phyloP scores from a whole-genome alignment of 2,888 invertebrate genomes.

The Apamea sordens region DNA sequence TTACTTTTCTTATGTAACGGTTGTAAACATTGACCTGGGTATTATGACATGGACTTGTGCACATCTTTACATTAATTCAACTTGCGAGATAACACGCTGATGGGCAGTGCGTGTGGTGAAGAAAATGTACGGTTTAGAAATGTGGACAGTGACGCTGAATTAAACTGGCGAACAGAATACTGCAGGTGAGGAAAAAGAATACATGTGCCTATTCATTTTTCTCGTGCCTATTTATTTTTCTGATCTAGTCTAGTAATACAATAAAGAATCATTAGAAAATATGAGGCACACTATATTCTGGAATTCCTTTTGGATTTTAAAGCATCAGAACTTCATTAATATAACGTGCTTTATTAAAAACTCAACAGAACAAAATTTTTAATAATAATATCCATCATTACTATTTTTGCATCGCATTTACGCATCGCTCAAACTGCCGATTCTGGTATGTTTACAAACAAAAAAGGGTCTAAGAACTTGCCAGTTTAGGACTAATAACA shows the following conservation, averaged over 20 bases:
- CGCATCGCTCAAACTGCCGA: too few species aligned
- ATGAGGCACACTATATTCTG: not conserved
- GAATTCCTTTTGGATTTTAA: not conserved
- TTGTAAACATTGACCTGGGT: constrained; percentile 50
- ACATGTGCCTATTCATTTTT: too few species aligned
- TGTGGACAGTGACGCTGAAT: not conserved
- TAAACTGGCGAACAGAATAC: not conserved
- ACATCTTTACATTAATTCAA: constrained; percentile 44
- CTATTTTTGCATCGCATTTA: too few species aligned
- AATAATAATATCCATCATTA: not conserved
- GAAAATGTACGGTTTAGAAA: constrained; percentile 11
- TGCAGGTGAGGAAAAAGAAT: not conserved
- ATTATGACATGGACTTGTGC: constrained; percentile 37
- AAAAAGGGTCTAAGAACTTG: constrained; percentile 13
- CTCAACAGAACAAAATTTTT: not conserved
- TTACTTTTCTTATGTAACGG: constrained; percentile 45
- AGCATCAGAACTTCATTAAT: not conserved
- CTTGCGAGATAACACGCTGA: constrained; percentile 23
- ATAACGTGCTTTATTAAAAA: not conserved
- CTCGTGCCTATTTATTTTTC: too few species aligned
- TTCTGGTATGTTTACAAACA: constrained; percentile 7
- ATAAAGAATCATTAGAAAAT: not conserved
- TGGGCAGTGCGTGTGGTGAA: constrained; percentile 4
- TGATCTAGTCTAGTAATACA: not conserved
- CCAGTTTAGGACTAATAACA: constrained; percentile 47